Evolutionary conservation across 2,113 vertebrate species (phyloP), one percentile per base, ranked within the genome.

Genomic region (Cathartes aura): DNA sequence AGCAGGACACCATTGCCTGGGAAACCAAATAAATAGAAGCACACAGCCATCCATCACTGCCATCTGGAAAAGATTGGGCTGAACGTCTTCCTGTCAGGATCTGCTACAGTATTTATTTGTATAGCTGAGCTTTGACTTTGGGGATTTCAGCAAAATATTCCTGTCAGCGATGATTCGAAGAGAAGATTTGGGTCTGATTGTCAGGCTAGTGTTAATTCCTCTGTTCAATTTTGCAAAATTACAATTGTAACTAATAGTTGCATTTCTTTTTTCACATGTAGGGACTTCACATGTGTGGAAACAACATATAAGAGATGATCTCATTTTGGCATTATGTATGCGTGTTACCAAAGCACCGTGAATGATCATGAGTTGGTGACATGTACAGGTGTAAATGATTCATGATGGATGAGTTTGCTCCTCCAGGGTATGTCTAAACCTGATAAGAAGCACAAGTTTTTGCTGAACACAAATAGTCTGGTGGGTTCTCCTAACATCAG

Each of bases 61-160:
- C 99, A 99, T 99, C 99, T 99, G 99, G 99, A 99, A 99, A 97
- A 98, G 98, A 99, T 99, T 98, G 98, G 97, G 93, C 89, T 96
- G 98, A 98, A 98, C 97, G 98, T 98, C 98, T 98, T 98, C 98
- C 98, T 98, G 98, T 97, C 96, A 98, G 97, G 97, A 97, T 99
- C 98, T 97, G 98, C 98, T 99, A 96, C 97, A 82, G 58, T 98
- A 99, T 99, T 99, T 99, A 99, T 99, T 99, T 99, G 98, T 98
- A 96, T 98, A 98, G 99, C 98, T 98, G 98, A 98, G 94, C 95
- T 97, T 93, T 85, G 95, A 95, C 98, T 97, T 80, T 1, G 40
- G 97, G 97, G 98, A 98, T 98, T 97, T 97, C 98, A 97, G 96
- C 86, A 97, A 94, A 98, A 97, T 94, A 96, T 95, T 98, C 97